These are phyloP conservation scores for Coecobrya sp. DNA, from an alignment of 2,888 invertebrate genomes.

Conservation along the genomic window DNA sequence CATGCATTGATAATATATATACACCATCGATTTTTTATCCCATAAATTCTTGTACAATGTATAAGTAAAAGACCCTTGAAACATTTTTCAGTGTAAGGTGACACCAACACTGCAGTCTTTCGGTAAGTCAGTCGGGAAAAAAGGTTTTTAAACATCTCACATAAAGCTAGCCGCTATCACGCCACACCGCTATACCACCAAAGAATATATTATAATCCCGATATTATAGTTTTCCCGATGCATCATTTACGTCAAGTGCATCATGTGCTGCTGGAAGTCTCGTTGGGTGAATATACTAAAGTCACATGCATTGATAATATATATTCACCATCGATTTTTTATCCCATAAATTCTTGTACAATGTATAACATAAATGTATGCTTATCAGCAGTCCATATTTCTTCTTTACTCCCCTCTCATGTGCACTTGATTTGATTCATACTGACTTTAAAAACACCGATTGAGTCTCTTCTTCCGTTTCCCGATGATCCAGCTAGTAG, in stretches of 20 bases:
- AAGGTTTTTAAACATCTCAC: conserved; percentile 56
- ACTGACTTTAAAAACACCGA: conserved; percentile 72
- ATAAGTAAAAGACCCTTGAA: conserved; percentile 73
- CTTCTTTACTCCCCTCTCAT: conserved; percentile 2
- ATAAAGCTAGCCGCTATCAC: conserved; percentile 38
- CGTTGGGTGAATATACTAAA: not conserved
- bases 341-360: not conserved
- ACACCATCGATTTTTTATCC: too few species aligned
- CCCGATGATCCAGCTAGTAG: conserved; percentile 23
- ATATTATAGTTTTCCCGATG: not conserved
- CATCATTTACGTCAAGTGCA: conserved; percentile 15
- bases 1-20: too few species aligned
- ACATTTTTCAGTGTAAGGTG: conserved; percentile 69
- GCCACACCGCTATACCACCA: not conserved
- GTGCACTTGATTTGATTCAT: conserved; percentile 48
- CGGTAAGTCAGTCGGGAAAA: conserved; percentile 41
- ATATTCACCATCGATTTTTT: not conserved
- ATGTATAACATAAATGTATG: not conserved
- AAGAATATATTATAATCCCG: not conserved
- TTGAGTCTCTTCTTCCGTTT: conserved; percentile 22
- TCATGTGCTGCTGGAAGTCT: not conserved
- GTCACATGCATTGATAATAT: not conserved
- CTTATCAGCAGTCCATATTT: conserved; percentile 43
- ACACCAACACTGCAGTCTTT: conserved; percentile 59
- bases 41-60: too few species aligned